These are phyloP conservation scores for Antedon bifida DNA, from an alignment of 35 echinoderm and acorn worm species.

Conservation along the genomic window DNA sequence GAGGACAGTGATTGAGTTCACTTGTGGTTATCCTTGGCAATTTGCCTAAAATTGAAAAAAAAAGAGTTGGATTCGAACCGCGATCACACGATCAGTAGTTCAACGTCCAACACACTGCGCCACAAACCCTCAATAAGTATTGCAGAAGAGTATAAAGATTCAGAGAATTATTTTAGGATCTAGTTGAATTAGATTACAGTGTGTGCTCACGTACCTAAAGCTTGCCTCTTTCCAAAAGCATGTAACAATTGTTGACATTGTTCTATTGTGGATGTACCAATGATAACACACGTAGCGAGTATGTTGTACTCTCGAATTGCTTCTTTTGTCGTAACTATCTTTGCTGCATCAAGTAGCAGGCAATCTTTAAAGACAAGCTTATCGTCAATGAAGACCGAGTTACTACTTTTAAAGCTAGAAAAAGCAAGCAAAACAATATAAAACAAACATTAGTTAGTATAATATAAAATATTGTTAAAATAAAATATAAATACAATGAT, in stretches of 20 bases:
- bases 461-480: neutral
- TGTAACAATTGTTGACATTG: neutral
- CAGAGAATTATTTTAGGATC: no score
- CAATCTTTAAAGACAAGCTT: slow-evolving; percentile 38
- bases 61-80: no score
- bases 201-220: neutral
- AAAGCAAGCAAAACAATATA: no score
- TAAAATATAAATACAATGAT: neutral
- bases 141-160: no score
- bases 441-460: no score
- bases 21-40: no score
- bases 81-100: no score
- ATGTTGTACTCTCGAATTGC: slow-evolving; percentile 27
- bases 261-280: slow-evolving; percentile 5
- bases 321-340: slow-evolving; percentile 7
- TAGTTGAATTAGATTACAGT: no score
- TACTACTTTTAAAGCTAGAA: slow-evolving; percentile 31
- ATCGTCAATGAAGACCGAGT: slow-evolving; percentile 25
- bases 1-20: no score
- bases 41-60: no score
- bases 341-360: neutral
- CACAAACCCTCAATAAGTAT: no score
- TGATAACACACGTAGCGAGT: slow-evolving; percentile 38
- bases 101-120: no score
- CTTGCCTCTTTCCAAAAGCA: neutral